Evolutionary conservation across 2,797 vertebrate genomes (phyloP), one percentile per base, ranked within the genome.

Genomic region (Cynopterus sphinx): DNA sequence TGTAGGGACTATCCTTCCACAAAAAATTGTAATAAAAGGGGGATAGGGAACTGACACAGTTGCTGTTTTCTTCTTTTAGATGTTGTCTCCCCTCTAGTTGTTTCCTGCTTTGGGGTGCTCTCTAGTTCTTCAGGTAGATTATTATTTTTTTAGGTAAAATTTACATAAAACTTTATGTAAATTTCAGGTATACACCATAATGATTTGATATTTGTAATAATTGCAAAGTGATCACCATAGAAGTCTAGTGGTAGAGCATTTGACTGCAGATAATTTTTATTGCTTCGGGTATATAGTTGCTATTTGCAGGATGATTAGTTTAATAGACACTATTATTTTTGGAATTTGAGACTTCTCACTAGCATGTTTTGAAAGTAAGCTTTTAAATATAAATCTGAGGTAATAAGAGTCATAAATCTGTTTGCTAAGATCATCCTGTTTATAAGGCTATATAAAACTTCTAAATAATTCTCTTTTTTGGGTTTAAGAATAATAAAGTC

Each of bases 381-480:
- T 87, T 97, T 77, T 89, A 68, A 83, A 41, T 85, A 9, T 87
- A 55, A 63, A 71, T 90, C 15, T 83, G 28, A 94, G 49, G 43
- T 94, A 53, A 11, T 84, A 6, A 6, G 73, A 63, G 28, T 81
- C 53, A 82, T 71, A 85, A 85, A 61, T 74, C 79, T 79, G 0
- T 57, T 26, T 88, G 43, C 49, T 70, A 78, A 94, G 33, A 78
- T 61, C 33, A 82, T 68, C 17, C 41, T 85, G 4, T 94, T 88
- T 39, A 21, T 70, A 79, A 85, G 7, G 26, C 41, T 70, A 19
- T 92, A 41, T 46, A 88, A 91, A 94, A 31, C 16, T 88, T 83
- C 4, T 63, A 94, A 49, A 36, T 39, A 36, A 4, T 39, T 73
- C 17, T 86, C 1, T 68, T 73, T 41, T 86, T 83, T 82, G 28